Base-by-base conservation (phyloP, 2,113 vertebrate genomes). In the Hypomesus transpacificus region DNA sequence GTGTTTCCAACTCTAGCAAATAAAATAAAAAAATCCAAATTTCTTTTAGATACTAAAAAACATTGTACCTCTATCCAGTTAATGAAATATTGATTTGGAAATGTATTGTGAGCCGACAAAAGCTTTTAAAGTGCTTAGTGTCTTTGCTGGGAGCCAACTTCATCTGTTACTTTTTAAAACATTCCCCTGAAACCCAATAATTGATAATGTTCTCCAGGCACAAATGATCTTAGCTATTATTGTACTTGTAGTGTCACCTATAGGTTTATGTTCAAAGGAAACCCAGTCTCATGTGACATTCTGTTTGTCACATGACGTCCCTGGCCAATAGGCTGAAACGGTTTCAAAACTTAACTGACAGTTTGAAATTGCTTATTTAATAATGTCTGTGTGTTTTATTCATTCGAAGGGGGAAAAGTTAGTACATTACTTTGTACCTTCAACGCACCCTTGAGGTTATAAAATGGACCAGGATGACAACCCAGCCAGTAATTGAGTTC, bases 41-140 rank as follows among this genome's bases (percentile, higher is more conserved):
- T 87, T 46, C 2, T 46, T 46, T 46, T 46, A 46, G 9, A 9
- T 46, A 86, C 80, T 78, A 61, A 81, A 75, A 73, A 86, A 76
- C 81, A 80, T 82, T 86, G 79, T 78, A 76, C 81, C 76, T 80
- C 73, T 77, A 81, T 90, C 71, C 83, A 84, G 80, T 80, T 90
- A 88, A 91, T 92, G 77, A 91, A 91, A 90, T 90, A 92, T 91
- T 90, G 87, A 90, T 89, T 89, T 88, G 83, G 75, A 87, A 90
- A 89, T 84, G 85, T 87, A 87, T 85, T 82, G 80, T 84, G 82
- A 82, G 82, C 73, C 64, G 14, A 76, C 59, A 72, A 81, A 86
- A 76, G 76, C 84, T 87, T 86, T 84, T 86, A 82, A 88, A 88
- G 85, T 34, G 73, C 79, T 84, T 80, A 73, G 79, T 82, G 79